phyloP scores from a whole-genome alignment of 1,140 invertebrate genomes.

The Thaumetopoea pityocampa region DNA sequence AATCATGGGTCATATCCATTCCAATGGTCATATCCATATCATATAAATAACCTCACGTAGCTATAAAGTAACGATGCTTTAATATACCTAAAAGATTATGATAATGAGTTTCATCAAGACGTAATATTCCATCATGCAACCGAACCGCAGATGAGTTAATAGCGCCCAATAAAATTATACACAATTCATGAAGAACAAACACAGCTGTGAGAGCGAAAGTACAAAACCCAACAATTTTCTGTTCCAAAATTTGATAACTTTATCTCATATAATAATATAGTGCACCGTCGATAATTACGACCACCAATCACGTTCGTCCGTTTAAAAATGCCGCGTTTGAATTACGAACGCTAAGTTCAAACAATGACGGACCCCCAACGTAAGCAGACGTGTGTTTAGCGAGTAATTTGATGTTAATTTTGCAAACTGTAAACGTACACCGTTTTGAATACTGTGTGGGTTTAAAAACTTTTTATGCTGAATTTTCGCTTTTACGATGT shows the following conservation, averaged over 20 bases:
- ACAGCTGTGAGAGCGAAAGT: slow-evolving; percentile 47
- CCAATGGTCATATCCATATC: too few species aligned
- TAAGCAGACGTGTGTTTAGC: slow-evolving; percentile 39
- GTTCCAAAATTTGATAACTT: slow-evolving; percentile 55
- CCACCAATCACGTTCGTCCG: slow-evolving; percentile 34
- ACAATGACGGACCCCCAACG: slow-evolving; percentile 26
- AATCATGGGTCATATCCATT: too few species aligned
- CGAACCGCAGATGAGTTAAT: slow-evolving; percentile 33
- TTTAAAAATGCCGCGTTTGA: slow-evolving; percentile 38
- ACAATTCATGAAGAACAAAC: slow-evolving; percentile 44
- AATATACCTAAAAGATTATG: slow-evolving; percentile 5
- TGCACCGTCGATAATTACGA: slow-evolving; percentile 33
- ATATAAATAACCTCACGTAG: slow-evolving; percentile 7
- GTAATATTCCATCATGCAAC: slow-evolving; percentile 7
- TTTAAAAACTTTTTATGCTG: slow-evolving; percentile 22
- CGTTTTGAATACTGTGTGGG: slow-evolving; percentile 18
- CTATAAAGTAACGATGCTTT: slow-evolving; percentile 7
- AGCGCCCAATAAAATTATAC: slow-evolving; percentile 48
- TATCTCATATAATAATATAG: slow-evolving; percentile 53
- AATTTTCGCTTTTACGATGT: slow-evolving; percentile 32
- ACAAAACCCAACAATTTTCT: slow-evolving; percentile 42
- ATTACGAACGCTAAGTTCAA: slow-evolving; percentile 40
- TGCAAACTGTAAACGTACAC: slow-evolving; percentile 30
- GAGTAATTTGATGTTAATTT: slow-evolving; percentile 39
- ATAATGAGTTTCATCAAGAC: slow-evolving; percentile 8